These are phyloP conservation scores for Rutpela maculata DNA, from an alignment of 2,888 invertebrate species.

Conservation along the genomic window DNA sequence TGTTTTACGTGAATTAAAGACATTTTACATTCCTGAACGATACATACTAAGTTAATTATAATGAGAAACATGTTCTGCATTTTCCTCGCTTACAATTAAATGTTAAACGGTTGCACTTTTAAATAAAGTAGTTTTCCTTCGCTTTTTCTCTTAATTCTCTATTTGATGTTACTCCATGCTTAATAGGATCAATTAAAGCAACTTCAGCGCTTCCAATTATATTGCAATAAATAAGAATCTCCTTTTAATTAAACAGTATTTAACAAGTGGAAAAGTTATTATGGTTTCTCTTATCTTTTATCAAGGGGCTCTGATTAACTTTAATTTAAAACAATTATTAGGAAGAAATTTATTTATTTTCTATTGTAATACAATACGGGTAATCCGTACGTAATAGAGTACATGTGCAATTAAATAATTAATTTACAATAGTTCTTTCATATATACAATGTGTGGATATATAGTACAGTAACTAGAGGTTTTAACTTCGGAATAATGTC, in stretches of 20 bases:
- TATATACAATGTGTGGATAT: no score
- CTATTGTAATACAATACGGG: no score
- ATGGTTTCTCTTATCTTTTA: neutral
- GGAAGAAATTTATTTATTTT: no score
- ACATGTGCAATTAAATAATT: no score
- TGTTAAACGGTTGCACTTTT: neutral
- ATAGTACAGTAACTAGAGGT: no score
- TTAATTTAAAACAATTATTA: no score
- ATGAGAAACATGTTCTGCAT: neutral
- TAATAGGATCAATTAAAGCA: slow-evolving; percentile 1
- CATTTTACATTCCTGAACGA: neutral
- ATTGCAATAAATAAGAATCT: neutral
- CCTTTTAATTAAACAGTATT: slow-evolving; percentile 9
- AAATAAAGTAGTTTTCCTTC: neutral
- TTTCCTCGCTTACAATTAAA: neutral
- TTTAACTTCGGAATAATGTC: no score
- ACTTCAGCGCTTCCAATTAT: slow-evolving; percentile 3
- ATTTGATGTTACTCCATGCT: no score
- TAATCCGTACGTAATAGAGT: no score
- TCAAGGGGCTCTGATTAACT: no score
- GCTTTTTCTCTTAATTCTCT: neutral
- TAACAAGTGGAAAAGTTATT: neutral
- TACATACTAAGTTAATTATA: no score
- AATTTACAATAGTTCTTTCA: no score
- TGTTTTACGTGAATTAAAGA: neutral